Conservation (phyloP, 2,888 invertebrate genomes). For the Hecatera dysodea region DNA sequence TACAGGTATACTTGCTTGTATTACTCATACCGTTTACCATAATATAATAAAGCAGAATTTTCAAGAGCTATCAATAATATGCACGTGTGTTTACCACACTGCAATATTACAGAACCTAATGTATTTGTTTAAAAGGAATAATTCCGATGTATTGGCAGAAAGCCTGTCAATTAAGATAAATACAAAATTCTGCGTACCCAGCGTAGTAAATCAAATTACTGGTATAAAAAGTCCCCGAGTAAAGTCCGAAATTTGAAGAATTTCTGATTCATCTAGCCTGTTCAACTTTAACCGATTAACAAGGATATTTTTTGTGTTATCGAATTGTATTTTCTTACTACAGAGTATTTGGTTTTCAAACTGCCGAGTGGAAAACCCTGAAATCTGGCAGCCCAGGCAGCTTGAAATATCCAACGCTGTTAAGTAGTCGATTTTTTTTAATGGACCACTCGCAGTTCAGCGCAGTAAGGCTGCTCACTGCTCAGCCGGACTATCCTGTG, state of each 20-base stretch:
- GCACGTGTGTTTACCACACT: conserved; percentile 13
- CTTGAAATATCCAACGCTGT: background rate
- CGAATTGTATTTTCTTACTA: background rate
- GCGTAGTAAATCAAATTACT: conserved; percentile 21
- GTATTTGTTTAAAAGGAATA: conserved; percentile 23
- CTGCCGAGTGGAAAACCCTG: background rate
- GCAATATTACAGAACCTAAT: conserved; percentile 2
- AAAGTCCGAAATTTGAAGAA: conserved; percentile 30
- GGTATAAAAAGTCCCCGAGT: conserved; percentile 30
- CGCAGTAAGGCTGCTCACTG: too few species aligned
- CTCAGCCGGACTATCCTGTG: too few species aligned
- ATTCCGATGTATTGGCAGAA: conserved; percentile 12
- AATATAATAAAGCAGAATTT: conserved; percentile 34
- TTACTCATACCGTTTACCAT: conserved; percentile 38
- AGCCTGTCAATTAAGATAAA: conserved; percentile 26
- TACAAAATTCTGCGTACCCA: conserved; percentile 26
- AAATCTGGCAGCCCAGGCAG: background rate
- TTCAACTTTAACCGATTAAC: conserved; percentile 9
- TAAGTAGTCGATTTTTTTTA: background rate
- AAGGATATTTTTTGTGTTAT: background rate
- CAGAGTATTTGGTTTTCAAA: background rate
- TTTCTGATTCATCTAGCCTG: conserved; percentile 36
- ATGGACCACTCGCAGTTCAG: too few species aligned
- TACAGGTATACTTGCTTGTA: conserved; percentile 11
- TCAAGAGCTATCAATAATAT: conserved; percentile 11